These are phyloP conservation scores for Antigone vipio DNA, from an alignment of 2,113 vertebrate genomes.

Conservation along the genomic window DNA sequence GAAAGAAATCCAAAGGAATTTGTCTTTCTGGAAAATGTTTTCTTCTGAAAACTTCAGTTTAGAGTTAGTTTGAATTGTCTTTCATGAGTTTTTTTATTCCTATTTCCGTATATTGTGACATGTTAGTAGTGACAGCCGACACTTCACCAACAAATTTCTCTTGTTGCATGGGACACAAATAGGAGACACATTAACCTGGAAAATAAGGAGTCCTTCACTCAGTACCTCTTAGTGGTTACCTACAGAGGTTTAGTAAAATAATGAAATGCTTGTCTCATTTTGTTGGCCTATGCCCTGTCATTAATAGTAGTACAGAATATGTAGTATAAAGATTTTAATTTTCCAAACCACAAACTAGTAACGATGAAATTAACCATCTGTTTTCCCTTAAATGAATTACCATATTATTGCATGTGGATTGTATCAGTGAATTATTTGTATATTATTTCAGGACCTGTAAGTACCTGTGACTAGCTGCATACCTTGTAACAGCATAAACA, in stretches of 20 bases:
- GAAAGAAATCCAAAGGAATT: background rate
- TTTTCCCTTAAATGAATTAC: background rate
- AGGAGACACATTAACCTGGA: background rate
- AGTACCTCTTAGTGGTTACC: background rate
- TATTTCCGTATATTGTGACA: background rate
- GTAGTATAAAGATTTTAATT: background rate
- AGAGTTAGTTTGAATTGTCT: background rate
- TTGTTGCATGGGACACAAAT: background rate
- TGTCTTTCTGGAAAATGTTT: background rate
- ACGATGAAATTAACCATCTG: background rate
- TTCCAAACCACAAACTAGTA: background rate
- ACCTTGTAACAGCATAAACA: background rate
- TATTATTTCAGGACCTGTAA: background rate
- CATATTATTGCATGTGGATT: background rate
- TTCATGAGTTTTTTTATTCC: background rate
- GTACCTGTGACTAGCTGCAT: background rate
- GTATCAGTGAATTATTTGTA: background rate
- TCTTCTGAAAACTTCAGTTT: background rate
- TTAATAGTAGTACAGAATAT: background rate
- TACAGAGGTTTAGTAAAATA: background rate
- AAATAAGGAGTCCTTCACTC: background rate
- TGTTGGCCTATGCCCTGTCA: background rate
- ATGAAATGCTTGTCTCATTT: background rate
- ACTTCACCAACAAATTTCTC: background rate
- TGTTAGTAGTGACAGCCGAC: background rate